Conservation (phyloP, 2,797 vertebrate genomes). For the Synaphobranchus kaupii region DNA sequence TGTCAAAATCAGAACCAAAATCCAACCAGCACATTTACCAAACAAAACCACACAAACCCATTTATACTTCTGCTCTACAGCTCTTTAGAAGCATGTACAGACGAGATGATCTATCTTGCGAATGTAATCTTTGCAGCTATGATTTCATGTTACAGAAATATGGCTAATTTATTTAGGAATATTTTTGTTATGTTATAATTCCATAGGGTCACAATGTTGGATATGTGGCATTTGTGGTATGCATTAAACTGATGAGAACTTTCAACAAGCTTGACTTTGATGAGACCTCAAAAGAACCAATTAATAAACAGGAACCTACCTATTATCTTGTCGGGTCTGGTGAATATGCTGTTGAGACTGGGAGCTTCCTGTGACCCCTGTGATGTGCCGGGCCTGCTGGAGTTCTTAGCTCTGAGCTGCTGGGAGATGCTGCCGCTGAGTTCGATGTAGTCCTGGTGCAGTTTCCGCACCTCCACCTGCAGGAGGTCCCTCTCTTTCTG, state of each 20-base stretch:
- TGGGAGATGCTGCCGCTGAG: conserved; percentile 41
- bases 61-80: background rate
- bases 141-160: conserved; percentile 5
- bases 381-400: background rate
- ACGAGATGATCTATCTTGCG: background rate
- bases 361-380: background rate
- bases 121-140: background rate
- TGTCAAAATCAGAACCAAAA: conserved; percentile 12
- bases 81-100: background rate
- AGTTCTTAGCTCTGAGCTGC: conserved; percentile 35
- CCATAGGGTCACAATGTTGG: background rate
- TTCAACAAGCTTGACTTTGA: background rate
- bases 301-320: conserved; percentile 7
- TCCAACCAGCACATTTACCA: conserved; percentile 1
- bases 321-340: background rate
- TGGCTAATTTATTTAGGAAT: background rate
- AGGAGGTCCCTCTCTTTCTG: conserved; percentile 62
- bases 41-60: background rate
- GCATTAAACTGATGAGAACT: background rate
- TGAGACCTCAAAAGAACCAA: background rate
- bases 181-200: background rate
- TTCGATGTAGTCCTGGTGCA: conserved; percentile 55
- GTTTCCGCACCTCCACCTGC: conserved; percentile 56
- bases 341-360: background rate
- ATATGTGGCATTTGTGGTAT: background rate